Evolutionary conservation across 2,113 vertebrate species (phyloP), one percentile per base, ranked within the genome.

Genomic region (Indicator indicator): DNA sequence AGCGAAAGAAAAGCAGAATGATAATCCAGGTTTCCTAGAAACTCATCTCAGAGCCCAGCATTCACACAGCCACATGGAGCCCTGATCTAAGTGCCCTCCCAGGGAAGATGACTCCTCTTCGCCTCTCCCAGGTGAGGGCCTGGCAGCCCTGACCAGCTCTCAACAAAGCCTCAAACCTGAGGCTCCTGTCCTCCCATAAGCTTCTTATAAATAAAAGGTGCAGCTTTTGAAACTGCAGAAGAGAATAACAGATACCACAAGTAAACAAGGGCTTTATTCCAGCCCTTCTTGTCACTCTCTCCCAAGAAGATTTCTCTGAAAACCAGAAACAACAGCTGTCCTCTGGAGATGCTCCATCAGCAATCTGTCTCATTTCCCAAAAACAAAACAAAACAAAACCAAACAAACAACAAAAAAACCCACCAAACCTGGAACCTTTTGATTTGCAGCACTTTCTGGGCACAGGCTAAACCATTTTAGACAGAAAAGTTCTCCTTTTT

Each of bases 1-100:
- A 92, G n/a, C 0, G 0, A 27, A 24, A n/a, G 5, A 40, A 24
- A 87, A 58, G 17, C 1, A 0, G 55, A 82, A 38, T 9, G 30
- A 69, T 17, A 59, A 27, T 33, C 38, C 73, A 75, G 21, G 50
- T 55, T 76, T 95, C 74, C 87, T 79, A 58, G 40, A 95, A 90
- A 52, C 40, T 33, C 63, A 44, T 3, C 46, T n/a, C 30, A 3
- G 55, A 72, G 54, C 9, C 42, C 2, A 83, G 24, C 0, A 0
- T 42, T 60, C 62, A 50, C 56, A n/a, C 3, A 52, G 59, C 20
- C 2, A 0, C 50, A 6, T 2, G 10, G 63, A 83, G 56, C 54
- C 50, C 19, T 2, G 1, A 9, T 5, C 38, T 13, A 18, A 62
- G n/a, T 0, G 0, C 12, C 15, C 27, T 48, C 38, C 38, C 32